phyloP scores from a whole-genome alignment of 1,140 invertebrate genomes.

The Polypedilum pembai region DNA sequence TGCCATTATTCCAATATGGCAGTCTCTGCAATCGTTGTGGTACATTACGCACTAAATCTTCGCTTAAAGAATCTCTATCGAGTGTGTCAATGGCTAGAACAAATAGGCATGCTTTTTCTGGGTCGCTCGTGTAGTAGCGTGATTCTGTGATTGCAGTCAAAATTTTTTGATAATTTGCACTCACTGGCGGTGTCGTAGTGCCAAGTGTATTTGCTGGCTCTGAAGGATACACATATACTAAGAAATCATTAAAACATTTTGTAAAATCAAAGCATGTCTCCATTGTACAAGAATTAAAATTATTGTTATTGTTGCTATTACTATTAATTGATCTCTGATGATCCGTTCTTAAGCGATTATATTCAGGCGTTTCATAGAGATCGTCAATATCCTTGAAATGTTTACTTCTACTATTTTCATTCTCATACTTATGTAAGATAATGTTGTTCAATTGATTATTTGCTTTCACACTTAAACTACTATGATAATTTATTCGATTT shows the following conservation, averaged over 20 bases:
- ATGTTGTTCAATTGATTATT: conserved; percentile 25
- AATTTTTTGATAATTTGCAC: conserved; percentile 85
- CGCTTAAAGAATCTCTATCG: conserved; percentile 86
- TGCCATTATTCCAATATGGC: conserved; percentile 87
- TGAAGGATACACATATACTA: conserved; percentile 88
- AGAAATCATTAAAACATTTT: conserved; percentile 74
- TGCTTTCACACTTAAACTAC: background rate
- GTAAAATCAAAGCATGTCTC: conserved; percentile 91
- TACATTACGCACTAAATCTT: conserved; percentile 87
- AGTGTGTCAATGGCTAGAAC: conserved; percentile 91
- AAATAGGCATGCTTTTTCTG: conserved; percentile 88
- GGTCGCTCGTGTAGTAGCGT: conserved; percentile 83
- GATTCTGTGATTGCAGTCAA: conserved; percentile 84
- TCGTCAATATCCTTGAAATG: conserved; percentile 42
- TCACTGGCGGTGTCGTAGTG: conserved; percentile 51
- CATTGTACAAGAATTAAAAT: conserved; percentile 64
- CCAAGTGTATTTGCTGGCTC: conserved; percentile 52
- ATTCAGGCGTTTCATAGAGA: conserved; percentile 33
- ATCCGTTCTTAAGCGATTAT: conserved; percentile 34
- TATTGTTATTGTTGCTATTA: conserved; percentile 30
- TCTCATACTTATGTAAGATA: conserved; percentile 20
- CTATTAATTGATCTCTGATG: conserved; percentile 34
- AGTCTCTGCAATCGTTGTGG: conserved; percentile 66
- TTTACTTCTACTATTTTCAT: background rate
- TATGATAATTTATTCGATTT: conserved; percentile 23